phyloP scores from a whole-genome alignment of 2,888 invertebrate species.

The Diplazon laetatorius region DNA sequence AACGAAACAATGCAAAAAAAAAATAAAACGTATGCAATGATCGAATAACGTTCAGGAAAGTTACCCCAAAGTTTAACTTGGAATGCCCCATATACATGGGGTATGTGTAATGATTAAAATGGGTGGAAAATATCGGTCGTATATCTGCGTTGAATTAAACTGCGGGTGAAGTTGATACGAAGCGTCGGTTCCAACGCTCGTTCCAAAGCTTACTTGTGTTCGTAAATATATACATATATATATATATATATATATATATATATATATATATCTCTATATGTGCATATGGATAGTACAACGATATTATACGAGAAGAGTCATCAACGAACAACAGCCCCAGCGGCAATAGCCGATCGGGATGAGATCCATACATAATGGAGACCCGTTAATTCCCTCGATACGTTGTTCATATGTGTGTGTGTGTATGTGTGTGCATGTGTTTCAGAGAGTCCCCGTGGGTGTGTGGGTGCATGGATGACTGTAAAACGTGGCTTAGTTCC shows the following conservation, averaged over 20 bases:
- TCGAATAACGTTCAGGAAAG: no score
- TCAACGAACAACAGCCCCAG: not conserved
- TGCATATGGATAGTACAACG: not conserved
- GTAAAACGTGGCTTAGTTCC: slow-evolving; percentile 17
- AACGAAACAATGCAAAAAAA: no score
- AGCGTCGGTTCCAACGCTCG: slow-evolving; percentile 2
- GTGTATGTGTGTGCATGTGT: no score
- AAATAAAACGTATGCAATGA: no score
- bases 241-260: no score
- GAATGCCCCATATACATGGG: no score
- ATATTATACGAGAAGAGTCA: slow-evolving; percentile 19
- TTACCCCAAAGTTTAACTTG: no score
- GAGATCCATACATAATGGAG: slow-evolving; percentile 42
- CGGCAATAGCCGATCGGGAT: slow-evolving; percentile 27
- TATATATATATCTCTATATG: no score
- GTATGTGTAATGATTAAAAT: no score
- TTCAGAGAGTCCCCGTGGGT: not conserved
- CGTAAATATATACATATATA: no score
- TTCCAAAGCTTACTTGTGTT: not conserved
- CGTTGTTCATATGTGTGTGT: no score
- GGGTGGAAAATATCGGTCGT: slow-evolving; percentile 4
- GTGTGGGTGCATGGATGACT: not conserved
- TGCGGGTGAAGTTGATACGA: slow-evolving; percentile 4
- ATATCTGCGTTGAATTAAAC: slow-evolving; percentile 19
- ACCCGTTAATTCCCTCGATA: slow-evolving; percentile 44